Base-by-base conservation (phyloP, 1,140 invertebrate species). In the Tigriopus japonicus region DNA sequence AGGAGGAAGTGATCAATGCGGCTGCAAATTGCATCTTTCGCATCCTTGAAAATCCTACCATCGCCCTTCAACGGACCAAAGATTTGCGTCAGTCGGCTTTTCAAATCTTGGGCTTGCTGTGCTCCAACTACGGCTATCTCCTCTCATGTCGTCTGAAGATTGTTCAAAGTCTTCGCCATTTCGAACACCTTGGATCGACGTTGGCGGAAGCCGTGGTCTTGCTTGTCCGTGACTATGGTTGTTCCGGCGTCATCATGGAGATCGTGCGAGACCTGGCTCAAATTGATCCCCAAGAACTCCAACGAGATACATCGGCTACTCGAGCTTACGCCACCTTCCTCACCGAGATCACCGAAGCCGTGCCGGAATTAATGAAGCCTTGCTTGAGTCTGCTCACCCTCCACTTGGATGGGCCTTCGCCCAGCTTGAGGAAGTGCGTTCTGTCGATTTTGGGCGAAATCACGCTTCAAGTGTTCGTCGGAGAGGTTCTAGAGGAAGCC, bases 1-100 rank as follows among this genome's bases (percentile, higher is more conserved):
- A 91, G 67, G 82, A 87, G 66, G 80, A 82, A 64, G 88, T 89
- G 77, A 77, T 89, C n/a, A 80, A 78, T 83, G 86, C 78, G 68
- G 72, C 85, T 28, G 78, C 79, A 41, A 78, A 81, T 64, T 77
- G 79, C 52, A 84, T 82, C 67, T 86, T 87, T 69, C 84, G 83
- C 66, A 76, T 84, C 28, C 68, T 89, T 58, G 85, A 87, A 70
- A 77, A 78, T 72, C 68, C 77, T 65, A 70, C 63, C 52, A 68
- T 73, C 17, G 67, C 77, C 69, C 64, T 76, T 72, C 65, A 69
- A 14, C 80, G 80, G 62, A 77, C 78, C 56, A 85, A 84, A 67
- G 70, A 77, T 45, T 71, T 81, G 0, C 77, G 80, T 62, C 79
- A 84, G 63, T 80, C 78, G 10, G 75, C 88, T 58, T 79, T 83